Conservation (phyloP, 2,797 vertebrate genomes). For the Nothura maculosa region DNA sequence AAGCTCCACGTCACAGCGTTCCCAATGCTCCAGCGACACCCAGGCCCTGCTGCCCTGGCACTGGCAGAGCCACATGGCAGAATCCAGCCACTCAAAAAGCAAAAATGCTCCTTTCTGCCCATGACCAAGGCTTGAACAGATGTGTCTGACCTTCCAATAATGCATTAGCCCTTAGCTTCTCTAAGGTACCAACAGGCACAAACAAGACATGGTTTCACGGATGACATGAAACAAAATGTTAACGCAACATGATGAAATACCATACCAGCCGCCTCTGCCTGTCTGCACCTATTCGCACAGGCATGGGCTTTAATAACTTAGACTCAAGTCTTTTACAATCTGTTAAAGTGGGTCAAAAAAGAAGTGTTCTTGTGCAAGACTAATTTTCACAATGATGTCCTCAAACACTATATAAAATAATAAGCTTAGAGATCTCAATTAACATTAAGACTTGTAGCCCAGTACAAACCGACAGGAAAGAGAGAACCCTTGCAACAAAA, state of each 20-base stretch:
- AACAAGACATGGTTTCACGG: background rate
- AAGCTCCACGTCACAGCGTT: no score
- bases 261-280: background rate
- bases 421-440: background rate
- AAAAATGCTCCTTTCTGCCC: background rate
- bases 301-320: background rate
- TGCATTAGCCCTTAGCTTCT: background rate
- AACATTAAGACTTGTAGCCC: background rate
- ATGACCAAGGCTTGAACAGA: background rate
- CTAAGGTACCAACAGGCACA: background rate
- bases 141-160: background rate
- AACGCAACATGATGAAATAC: background rate
- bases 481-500: background rate
- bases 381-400: background rate
- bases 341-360: background rate
- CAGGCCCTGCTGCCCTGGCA: background rate
- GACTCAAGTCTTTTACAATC: background rate
- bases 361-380: no score
- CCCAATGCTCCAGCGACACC: accelerated
- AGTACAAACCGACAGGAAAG: background rate
- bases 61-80: background rate
- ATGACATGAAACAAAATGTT: background rate
- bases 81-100: background rate
- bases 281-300: background rate
- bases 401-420: background rate